Conservation (phyloP, 2,888 invertebrate species). For the Barypeithes pellucidus region DNA sequence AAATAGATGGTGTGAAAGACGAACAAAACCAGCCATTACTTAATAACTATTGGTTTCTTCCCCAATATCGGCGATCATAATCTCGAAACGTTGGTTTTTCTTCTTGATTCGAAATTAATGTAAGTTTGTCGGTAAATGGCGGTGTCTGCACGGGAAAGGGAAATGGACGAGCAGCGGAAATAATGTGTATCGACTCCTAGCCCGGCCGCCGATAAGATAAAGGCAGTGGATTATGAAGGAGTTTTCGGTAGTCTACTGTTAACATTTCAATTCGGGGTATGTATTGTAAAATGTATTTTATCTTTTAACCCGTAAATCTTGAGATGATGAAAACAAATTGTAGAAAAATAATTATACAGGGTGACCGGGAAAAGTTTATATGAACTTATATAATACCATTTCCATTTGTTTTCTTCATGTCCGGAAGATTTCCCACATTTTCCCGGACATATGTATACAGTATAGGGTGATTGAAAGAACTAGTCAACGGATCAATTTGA, state of each 20-base stretch:
- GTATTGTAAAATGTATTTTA: too few species aligned
- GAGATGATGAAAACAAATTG: too few species aligned
- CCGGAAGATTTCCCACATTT: too few species aligned
- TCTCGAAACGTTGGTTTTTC: conserved; percentile 38
- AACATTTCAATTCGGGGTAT: neutral
- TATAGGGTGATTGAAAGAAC: too few species aligned
- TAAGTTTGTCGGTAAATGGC: conserved; percentile 51
- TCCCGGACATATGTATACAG: too few species aligned
- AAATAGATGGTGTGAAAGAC: too few species aligned
- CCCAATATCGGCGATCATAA: conserved; percentile 26
- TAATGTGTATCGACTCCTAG: conserved; percentile 60
- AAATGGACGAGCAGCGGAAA: conserved; percentile 59
- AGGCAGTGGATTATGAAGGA: conserved; percentile 44
- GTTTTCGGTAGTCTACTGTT: neutral
- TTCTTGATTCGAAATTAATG: conserved; percentile 51
- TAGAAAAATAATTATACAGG: too few species aligned
- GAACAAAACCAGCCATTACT: conserved; percentile 2
- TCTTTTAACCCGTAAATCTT: too few species aligned
- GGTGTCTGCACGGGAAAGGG: conserved; percentile 53
- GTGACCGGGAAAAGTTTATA: too few species aligned
- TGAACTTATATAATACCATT: too few species aligned
- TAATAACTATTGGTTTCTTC: neutral
- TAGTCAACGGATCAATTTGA: too few species aligned
- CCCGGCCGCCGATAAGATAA: conserved; percentile 52
- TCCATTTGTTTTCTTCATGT: too few species aligned